Percentiles rank a stretch among this genome's conserved stretches.
These are phyloP conservation scores for Albula goreensis DNA, from an alignment of 2,113 vertebrate species.

Conservation along the genomic window DNA sequence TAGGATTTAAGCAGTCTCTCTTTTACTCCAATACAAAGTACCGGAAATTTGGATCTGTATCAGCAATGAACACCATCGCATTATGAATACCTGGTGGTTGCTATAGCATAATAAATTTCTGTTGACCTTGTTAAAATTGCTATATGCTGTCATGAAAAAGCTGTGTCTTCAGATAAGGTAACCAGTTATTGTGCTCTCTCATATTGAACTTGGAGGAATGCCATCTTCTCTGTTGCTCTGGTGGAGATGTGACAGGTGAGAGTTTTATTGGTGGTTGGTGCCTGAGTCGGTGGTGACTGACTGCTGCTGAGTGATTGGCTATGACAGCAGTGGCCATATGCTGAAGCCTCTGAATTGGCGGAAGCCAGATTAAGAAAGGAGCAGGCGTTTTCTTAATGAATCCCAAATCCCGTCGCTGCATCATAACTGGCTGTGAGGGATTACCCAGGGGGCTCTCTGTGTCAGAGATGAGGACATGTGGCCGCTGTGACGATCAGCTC, in stretches of 20 bases:
- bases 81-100: too few species aligned
- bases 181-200: background rate
- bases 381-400: background rate
- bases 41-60: too few species aligned
- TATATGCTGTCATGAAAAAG: too few species aligned
- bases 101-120: too few species aligned
- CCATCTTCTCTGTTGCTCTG: background rate
- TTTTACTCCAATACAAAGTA: too few species aligned
- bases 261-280: background rate
- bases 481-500: background rate
- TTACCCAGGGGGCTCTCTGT: background rate
- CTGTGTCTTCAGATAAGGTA: background rate
- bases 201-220: background rate
- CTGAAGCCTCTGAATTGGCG: background rate
- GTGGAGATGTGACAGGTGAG: background rate
- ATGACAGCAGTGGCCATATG: background rate
- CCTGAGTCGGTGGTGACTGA: too few species aligned
- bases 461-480: background rate
- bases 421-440: conserved; percentile 1
- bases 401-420: background rate
- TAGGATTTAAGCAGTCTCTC: too few species aligned
- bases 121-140: too few species aligned
- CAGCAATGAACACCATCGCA: too few species aligned
- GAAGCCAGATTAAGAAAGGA: background rate
- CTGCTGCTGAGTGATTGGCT: background rate